Base-by-base conservation (phyloP, 2,113 vertebrate species). In the Cyprinodon variegatus region DNA sequence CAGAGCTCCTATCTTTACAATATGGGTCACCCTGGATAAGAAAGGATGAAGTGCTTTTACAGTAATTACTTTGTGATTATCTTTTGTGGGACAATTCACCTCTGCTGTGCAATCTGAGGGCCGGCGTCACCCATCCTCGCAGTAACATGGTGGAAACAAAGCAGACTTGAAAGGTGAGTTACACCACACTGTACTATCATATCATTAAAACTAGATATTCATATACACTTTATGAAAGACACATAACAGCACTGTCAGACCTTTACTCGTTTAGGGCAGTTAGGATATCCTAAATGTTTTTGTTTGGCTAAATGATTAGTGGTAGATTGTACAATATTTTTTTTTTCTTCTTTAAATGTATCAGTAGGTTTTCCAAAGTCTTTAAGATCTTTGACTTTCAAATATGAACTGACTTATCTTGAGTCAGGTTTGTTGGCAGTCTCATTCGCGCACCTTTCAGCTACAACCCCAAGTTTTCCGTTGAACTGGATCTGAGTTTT, bases 11-110 rank as follows among this genome's bases (percentile, higher is more conserved):
- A 76, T 89, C 87, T 74, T 72, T 43, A 67, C 10, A 3, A 17
- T 29, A 77, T 37, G 57, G 85, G 79, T 82, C 76, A 72, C 71
- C 73, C 78, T 46, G 82, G 74, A 86, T 78, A 50, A 82, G 76
- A 70, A 61, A 2, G 6, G 72, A 64, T 65, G 66, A 48, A 84
- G 82, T 61, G 85, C 89, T 89, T 75, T 83, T 72, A 86, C 86
- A 80, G 76, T 85, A 83, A 88, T 77, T 74, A 74, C 72, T 62
- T 76, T 77, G 7, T 83, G 75, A 83, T 77, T 82, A 77, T 88
- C 75, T 84, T 45, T 68, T 75, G 37, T 60, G 4, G 48, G 39
- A 70, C 46, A 29, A 20, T 60, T 73, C 60, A 61, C 12, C 45
- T 72, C n/a, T 11, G 40, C 29, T 8, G 66, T 50, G 65, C 39